Evolutionary conservation across 2,113 vertebrate species (phyloP).

Genomic region (Malurus alboscapulatus): DNA sequence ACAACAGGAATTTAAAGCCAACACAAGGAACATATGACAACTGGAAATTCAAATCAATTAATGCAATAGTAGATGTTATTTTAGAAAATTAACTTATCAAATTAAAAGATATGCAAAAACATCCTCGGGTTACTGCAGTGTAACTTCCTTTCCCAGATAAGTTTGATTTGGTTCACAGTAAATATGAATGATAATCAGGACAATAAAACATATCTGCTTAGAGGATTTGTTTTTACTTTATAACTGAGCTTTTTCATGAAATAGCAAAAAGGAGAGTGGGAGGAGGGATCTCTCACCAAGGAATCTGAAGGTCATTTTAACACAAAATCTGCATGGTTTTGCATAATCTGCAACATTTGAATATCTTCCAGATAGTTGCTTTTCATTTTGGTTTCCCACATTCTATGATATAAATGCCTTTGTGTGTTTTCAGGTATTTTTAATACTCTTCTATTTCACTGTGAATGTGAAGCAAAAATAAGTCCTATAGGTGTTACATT

Average conservation of each 20-base stretch:
- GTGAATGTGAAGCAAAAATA: neutral
- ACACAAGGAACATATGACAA: neutral
- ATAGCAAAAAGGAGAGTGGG: neutral
- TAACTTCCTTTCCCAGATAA: neutral
- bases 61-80: neutral
- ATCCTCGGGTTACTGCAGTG: neutral
- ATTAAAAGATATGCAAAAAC: neutral
- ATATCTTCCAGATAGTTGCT: neutral
- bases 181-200: neutral
- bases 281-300: neutral
- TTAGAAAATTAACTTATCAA: neutral
- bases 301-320: neutral
- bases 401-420: neutral
- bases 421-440: neutral
- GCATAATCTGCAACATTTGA: neutral
- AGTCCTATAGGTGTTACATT: neutral
- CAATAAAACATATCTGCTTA: neutral
- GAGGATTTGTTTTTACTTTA: neutral
- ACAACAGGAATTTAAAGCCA: neutral
- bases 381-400: neutral
- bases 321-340: neutral
- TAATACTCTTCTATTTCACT: neutral
- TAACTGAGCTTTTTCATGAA: neutral
- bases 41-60: neutral
- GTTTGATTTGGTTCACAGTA: neutral